Evolutionary conservation across 2,888 invertebrate species (phyloP), one percentile per base, ranked within the genome.

Genomic region (Erebia aethiops): DNA sequence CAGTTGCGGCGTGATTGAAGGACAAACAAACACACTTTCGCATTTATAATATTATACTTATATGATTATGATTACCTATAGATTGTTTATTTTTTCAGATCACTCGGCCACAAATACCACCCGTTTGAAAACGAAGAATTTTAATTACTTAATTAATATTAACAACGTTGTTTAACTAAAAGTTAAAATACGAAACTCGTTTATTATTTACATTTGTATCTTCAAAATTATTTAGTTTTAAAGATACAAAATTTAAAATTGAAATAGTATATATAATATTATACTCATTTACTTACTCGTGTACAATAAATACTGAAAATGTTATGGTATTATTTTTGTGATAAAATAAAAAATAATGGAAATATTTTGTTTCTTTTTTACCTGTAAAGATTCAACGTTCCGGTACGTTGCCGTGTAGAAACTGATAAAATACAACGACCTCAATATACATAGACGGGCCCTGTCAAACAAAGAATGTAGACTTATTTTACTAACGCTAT

Each of bases 111-210:
- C 88, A 94, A 94, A 67, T 78, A 94, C 76, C 95, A 95, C 88
- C 95, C 95, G 0, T 95, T 95, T 71, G 94, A 92, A 76, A 94
- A 95, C 21, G 94, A 94, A 71, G 95, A 95, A 70, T 95, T 86
- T 78, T 95, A 91, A 90, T 3, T 10, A 52, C n/a, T 10, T 16
- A 2, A 16, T 18, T 18, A 54, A 18, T 54, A 54, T 16, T 10
- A 16, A 10, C 9, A 16, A 16, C 11, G 18, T 54, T 54, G 18
- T 54, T 54, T 54, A 18, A 10, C 54, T 54, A 2, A 16, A 54
- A 54, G 54, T 54, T 18, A 54, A 10, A 52, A 54, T 16, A 10
- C 9, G 3, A 18, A 10, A 54, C 16, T 10, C 7, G 3, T 16
- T 10, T 18, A 10, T 18, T 8, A 16, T 9, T 54, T 54, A 18